Base-by-base conservation (phyloP, 2,888 invertebrate genomes). In the Charanyca ferruginea region DNA sequence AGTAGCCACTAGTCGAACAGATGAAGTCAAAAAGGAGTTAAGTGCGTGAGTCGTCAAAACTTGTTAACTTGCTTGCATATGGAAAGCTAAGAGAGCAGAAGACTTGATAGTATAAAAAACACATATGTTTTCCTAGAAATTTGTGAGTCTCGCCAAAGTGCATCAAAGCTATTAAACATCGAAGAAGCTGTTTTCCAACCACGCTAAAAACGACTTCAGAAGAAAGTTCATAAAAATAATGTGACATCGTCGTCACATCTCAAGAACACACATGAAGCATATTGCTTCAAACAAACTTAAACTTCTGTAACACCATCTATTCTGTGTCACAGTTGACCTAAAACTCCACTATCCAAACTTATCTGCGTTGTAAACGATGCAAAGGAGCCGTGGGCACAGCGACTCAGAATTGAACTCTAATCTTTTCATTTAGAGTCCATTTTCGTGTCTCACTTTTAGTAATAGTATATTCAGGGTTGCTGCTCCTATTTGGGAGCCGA, bases 281-380 rank as follows among this genome's bases (percentile, higher is more conserved):
- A 66, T 48, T 66, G 66, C 55, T 66, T 54, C 54, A 57, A 13
- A n/a, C 32, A 13, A 45, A 60, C 51, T 68, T 51, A 59, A 80
- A 73, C 84, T 85, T 77, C 83, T 82, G 60, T 41, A 63, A 48
- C 66, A 48, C 44, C 23, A 66, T 66, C 59, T 74, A 65, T 67
- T 71, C 23, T 69, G 65, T 25, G 65, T 60, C 77, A 71, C 49
- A 32, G 77, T 86, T 88, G 91, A 93, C 92, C 93, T 92, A 91
- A 94, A 92, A 91, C 90, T 88, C 77, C 25, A 75, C 68, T 80
- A 91, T 91, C 89, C 86, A 84, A 89, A 91, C 86, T 92, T 93
- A 93, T 93, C 91, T 93, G 59, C 75, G 88, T 90, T 88, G 89
- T 89, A 90, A 91, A 90, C 90, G 88, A 89, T 88, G 89, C 85